Evolutionary conservation across 2,113 vertebrate species (phyloP).

Genomic region (Polypterus senegalus): DNA sequence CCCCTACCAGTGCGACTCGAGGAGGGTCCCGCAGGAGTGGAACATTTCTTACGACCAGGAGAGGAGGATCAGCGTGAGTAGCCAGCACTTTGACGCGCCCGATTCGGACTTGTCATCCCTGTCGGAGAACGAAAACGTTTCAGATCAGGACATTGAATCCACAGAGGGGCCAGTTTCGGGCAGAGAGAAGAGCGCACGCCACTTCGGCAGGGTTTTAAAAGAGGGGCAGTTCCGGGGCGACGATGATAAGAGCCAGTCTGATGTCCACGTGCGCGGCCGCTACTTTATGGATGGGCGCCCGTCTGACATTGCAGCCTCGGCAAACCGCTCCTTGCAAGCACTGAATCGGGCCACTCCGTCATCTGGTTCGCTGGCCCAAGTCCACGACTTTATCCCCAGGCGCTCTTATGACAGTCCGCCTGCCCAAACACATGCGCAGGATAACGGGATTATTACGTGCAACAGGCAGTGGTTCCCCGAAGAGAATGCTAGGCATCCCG

Average conservation of each 20-base stretch:
- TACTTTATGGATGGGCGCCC: constrained; percentile 35
- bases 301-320: constrained; percentile 29
- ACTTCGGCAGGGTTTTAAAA: constrained; percentile 14
- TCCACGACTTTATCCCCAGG: constrained; percentile 39
- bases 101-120: constrained; percentile 74
- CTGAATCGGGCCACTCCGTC: constrained; percentile 41
- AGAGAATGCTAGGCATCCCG: constrained; percentile 35
- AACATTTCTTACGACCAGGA: constrained; percentile 60
- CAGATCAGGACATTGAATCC: constrained; percentile 51
- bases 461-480: constrained; percentile 47
- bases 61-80: constrained; percentile 35
- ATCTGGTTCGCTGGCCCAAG: constrained; percentile 29
- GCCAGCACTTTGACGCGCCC: constrained; percentile 45
- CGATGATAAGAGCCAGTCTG: constrained; percentile 44
- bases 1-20: constrained; percentile 74
- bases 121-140: constrained; percentile 64
- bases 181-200: constrained; percentile 37
- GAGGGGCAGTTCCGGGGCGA: constrained; percentile 35
- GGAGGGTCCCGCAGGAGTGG: constrained; percentile 62
- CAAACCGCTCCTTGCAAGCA: constrained; percentile 33
- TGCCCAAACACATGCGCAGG: constrained; percentile 40
- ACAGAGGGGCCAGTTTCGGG: constrained; percentile 24
- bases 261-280: constrained; percentile 35
- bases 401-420: constrained; percentile 31
- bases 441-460: constrained; percentile 48